Base-by-base conservation (phyloP, 2,888 invertebrate genomes). In the Calameuta idolon region DNA sequence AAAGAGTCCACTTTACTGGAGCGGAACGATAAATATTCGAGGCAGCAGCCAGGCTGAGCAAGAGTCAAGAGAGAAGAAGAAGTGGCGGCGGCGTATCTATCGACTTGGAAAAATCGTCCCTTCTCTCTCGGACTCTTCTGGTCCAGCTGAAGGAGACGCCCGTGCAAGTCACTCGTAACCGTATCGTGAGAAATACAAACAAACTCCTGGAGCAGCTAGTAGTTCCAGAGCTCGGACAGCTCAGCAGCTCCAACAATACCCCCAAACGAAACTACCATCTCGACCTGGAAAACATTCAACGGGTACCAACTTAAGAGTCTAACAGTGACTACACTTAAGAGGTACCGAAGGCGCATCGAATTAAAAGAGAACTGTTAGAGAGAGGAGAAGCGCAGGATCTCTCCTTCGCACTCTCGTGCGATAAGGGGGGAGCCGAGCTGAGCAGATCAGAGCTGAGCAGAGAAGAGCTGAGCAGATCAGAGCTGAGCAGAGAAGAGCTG, bases 111-210 rank as follows among this genome's bases (percentile, higher is more conserved):
- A 55, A 55, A 23, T 55, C 23, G 9, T 55, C 1, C 23, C 23
- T 23, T 55, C 55, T 55, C 55, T 23, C 55, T 55, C 55, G 23
- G 55, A 55, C 55, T 55, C 55, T 55, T 55, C 55, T 55, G 55
- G 55, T 55, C 55, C 55, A 55, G 55, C 55, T 23, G 55, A 55
- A 55, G 55, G 71, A 71, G 37, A 30, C 35, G 74, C 85, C 84
- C 84, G 85, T 89, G 90, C 90, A 89, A 90, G 90, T 90, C 90
- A 90, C 86, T 85, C 86, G 89, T 89, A 87, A 89, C 89, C 90
- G 87, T 88, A 89, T 90, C 90, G 90, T 90, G 90, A 89, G 90
- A 90, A 90, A 90, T 85, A 89, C 89, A 90, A 90, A 90, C 88
- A 90, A 85, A 80, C 74, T 35, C 74, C 34, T 35, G 74, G 74